Base-by-base conservation (phyloP, 92 coral and sea anemone genomes). In the Palythoa grandis region DNA sequence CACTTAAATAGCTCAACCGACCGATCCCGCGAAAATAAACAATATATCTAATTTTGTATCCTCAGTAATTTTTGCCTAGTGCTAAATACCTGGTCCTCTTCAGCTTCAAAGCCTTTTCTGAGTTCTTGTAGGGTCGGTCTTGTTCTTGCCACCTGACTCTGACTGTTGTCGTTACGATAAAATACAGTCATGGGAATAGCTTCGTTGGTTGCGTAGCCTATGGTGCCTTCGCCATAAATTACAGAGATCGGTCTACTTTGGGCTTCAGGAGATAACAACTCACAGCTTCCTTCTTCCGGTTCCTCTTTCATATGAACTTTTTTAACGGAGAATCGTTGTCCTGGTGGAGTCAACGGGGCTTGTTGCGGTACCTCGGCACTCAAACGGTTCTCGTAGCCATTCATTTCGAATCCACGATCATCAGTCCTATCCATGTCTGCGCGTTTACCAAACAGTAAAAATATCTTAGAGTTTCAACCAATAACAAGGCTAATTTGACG, bases 131-230 rank as follows among this genome's bases (percentile, higher is more conserved):
- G 90, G 11, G 99, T 97, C 60, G 99, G 99, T 17, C 99, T 89
- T 54, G 95, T 88, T 54, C 93, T 91, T 22, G 84, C 74, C 12
- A 82, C 37, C 43, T 91, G 88, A 39, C 91, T 91, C 47, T 93
- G 94, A 2, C 94, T 89, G 83, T 95, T 83, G 23, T 97, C 99
- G 74, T 97, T 92, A 23, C 99, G 88, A 85, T 97, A 97, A 76
- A 97, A 97, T 50, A 97, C 95, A 4, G 99, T 97, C 99, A 95
- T 95, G 0, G 99, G 99, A 1, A 97, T 92, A 23, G 99, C 99
- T 85, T 97, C 99, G 85, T 97, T 93, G 0, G 98, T 96, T 38
- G 97, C 95, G 80, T 97, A 97, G 11, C 99, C 99, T 74, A 97
- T 95, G 1, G 96, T 93, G 9, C 73, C 76, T 12, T 92, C 86